Conservation (phyloP, 1,140 invertebrate genomes). For the Tetragonula clypearis region DNA sequence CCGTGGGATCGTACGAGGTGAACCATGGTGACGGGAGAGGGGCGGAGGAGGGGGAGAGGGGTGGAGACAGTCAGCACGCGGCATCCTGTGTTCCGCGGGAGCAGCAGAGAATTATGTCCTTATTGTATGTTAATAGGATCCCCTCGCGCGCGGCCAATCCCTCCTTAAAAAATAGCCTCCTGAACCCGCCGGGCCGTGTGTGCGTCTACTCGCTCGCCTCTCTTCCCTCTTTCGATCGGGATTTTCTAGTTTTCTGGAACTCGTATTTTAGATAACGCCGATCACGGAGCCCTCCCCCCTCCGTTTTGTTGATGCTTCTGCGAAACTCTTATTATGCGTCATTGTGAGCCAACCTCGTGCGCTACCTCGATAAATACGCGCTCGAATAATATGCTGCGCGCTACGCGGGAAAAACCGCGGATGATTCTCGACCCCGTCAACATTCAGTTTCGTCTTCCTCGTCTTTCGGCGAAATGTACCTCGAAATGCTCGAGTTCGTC, state of each 20-base stretch:
- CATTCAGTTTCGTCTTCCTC: constrained; percentile 23
- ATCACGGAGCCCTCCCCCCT: constrained; percentile 25
- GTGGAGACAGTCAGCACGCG: constrained; percentile 39
- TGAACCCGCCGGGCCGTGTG: constrained; percentile 13
- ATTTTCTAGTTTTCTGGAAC: constrained; percentile 68
- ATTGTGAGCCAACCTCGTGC: constrained; percentile 43
- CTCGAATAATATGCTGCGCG: not conserved
- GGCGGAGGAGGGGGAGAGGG: constrained; percentile 3
- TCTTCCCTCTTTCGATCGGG: constrained; percentile 47
- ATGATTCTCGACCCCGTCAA: constrained; percentile 22
- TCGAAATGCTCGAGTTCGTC: no score
- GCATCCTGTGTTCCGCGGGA: constrained; percentile 54
- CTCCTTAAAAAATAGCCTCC: constrained; percentile 64
- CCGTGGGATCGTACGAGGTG: constrained; percentile 8
- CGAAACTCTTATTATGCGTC: constrained; percentile 59
- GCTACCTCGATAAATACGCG: constrained; percentile 21
- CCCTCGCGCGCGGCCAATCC: constrained; percentile 42
- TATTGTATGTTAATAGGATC: constrained; percentile 70
- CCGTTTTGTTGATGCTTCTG: constrained; percentile 39
- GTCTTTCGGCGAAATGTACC: no score
- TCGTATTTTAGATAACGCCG: constrained; percentile 56
- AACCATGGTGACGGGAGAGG: constrained; percentile 4
- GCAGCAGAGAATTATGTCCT: constrained; percentile 67
- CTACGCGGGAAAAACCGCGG: not conserved
- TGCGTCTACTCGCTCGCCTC: not conserved